Percentiles rank a stretch among this genome's conserved stretches.
Conservation (phyloP, 2,888 invertebrate species). For the Urechis unicinctus region DNA sequence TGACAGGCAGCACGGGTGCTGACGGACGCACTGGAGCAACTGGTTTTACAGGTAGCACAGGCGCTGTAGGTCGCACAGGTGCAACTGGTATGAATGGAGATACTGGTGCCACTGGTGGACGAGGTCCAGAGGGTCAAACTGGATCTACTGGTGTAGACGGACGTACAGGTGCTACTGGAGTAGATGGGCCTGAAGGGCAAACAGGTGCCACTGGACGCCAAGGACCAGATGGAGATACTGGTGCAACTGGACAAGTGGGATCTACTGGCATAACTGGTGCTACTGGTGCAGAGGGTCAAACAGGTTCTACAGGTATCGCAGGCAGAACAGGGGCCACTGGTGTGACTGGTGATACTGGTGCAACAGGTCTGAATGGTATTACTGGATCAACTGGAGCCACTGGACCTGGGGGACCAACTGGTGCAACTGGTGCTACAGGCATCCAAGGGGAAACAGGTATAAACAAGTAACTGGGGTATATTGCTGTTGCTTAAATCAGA, state of each 20-base stretch:
- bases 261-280: neutral
- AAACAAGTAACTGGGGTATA: too few relatives aligned
- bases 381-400: slow-evolving; percentile 10
- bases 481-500: too few relatives aligned
- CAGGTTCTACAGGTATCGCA: slow-evolving; percentile 1
- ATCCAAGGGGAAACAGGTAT: neutral
- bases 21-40: slow-evolving; percentile 1
- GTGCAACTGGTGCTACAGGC: slow-evolving; percentile 5
- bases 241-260: neutral
- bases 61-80: too few relatives aligned
- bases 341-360: slow-evolving; percentile 6
- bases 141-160: slow-evolving; percentile 5
- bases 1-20: neutral
- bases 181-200: slow-evolving; percentile 25
- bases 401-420: slow-evolving; percentile 15
- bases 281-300: slow-evolving; percentile 3
- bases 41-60: neutral
- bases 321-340: slow-evolving; percentile 5
- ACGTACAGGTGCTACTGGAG: neutral
- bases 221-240: neutral
- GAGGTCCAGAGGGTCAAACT: slow-evolving; percentile 14
- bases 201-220: slow-evolving; percentile 17
- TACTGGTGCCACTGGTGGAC: slow-evolving; percentile 17
- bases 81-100: neutral
- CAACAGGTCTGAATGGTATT: slow-evolving; percentile 12